Base-by-base conservation (phyloP, 1,140 invertebrate species). In the Polypedilum vanderplanki region DNA sequence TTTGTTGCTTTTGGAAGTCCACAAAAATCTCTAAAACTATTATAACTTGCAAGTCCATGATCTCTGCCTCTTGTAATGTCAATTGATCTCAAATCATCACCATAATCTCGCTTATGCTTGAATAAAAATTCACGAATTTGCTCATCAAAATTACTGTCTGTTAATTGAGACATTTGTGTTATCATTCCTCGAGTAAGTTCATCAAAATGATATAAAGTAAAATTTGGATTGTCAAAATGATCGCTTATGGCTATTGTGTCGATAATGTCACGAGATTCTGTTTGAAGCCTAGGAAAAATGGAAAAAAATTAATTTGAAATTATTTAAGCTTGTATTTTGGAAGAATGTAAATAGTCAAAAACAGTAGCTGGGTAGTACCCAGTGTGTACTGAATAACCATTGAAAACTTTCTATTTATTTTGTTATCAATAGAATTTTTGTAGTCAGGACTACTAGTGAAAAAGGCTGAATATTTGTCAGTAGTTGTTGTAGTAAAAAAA, bases 11-110 rank as follows among this genome's bases (percentile, higher is more conserved):
- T 87, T 0, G 85, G 85, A 0, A 97, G 82, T 5, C 92, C 91
- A 80, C 95, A 96, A 76, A 91, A 89, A 64, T 89, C 87, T 74
- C 96, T 85, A 80, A 90, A 92, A 73, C 90, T 88, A 76, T 94
- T 91, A 81, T 97, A 98, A 0, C 88, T 87, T 0, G 90, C 91
- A 1, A 97, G 82, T 22, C 93, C 95, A 80, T 96, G 93, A 83
- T 98, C 96, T 40, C 95, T 86, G 77, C 93, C 93, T 79, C 96
- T 87, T 80, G 96, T 93, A 74, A 97, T 91, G 77, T 97, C 95
- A 41, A 90, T 87, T 0, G 95, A 88, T 22, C 90, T 87, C 74
- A 97, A 83, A 84, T 97, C 96, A 12, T 88, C 83, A 3, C 94
- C 93, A 75, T 93, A 88, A 0, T 85, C 86, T 76, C 86, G 87